Conservation (phyloP, 2,888 invertebrate genomes). For the Napeogenes inachia region DNA sequence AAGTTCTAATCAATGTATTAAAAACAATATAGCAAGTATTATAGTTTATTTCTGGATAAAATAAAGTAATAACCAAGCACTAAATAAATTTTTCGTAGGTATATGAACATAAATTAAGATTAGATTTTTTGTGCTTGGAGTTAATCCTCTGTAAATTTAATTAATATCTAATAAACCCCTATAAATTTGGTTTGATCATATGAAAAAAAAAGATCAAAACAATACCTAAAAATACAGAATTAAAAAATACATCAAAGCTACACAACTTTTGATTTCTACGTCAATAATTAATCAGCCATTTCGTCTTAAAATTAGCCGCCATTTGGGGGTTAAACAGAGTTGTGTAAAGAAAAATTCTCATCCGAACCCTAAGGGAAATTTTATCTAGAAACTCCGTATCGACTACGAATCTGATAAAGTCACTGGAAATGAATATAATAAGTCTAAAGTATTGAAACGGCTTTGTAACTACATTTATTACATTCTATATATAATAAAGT, state of each 20-base stretch:
- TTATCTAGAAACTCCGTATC: conserved; percentile 66
- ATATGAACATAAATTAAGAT: no score
- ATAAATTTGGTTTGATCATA: no score
- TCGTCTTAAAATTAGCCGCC: conserved; percentile 69
- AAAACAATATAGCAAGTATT: no score
- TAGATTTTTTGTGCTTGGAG: no score
- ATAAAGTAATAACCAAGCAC: background rate
- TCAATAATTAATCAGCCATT: conserved; percentile 74
- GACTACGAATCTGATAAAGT: conserved; percentile 40
- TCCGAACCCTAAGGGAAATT: conserved; percentile 69
- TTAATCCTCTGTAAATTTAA: no score
- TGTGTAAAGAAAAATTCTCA: conserved; percentile 56
- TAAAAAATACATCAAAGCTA: conserved; percentile 57
- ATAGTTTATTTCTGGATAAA: background rate
- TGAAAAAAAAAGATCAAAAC: conserved; percentile 33
- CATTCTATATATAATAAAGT: no score
- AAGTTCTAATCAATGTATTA: no score
- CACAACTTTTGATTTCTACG: conserved; percentile 57
- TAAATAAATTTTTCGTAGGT: no score
- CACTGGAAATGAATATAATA: conserved; percentile 27
- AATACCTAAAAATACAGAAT: conserved; percentile 46
- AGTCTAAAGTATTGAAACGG: background rate
- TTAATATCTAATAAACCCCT: no score
- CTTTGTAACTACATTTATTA: no score
- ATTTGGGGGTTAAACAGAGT: conserved; percentile 66